Percentiles rank a stretch among this genome's conserved stretches.
phyloP scores from a whole-genome alignment of 2,888 invertebrate species.

The Clostera curtula region DNA sequence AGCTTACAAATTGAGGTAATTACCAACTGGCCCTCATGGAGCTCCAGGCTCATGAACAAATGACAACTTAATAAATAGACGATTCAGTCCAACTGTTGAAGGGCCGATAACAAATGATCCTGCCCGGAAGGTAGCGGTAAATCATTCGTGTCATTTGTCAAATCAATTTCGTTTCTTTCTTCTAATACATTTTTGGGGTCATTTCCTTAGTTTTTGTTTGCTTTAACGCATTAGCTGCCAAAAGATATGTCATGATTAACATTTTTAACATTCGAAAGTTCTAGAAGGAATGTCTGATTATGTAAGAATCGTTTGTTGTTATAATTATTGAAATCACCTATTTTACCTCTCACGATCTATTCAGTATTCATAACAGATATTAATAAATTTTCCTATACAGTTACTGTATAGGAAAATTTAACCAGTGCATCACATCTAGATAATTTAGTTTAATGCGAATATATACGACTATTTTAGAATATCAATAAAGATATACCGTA shows the following conservation, averaged over 20 bases:
- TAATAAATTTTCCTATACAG: too few relatives aligned
- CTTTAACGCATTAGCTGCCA: not conserved
- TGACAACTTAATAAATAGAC: not conserved
- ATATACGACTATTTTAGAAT: too few relatives aligned
- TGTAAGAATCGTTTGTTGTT: too few relatives aligned
- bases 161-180: slow-evolving; percentile 9
- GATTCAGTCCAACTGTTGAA: not conserved
- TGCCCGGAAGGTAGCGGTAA: slow-evolving; percentile 18
- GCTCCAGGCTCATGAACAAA: not conserved
- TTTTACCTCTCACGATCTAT: too few relatives aligned
- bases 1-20: not conserved
- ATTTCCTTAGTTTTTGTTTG: slow-evolving; percentile 1
- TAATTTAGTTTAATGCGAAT: too few relatives aligned
- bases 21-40: not conserved
- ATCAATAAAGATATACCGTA: too few relatives aligned
- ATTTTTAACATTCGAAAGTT: slow-evolving; percentile 1
- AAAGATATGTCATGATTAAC: slow-evolving; percentile 1
- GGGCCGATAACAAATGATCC: not conserved
- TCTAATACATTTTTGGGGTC: not conserved
- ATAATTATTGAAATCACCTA: too few relatives aligned
- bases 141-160: slow-evolving; percentile 21
- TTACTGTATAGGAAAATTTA: too few relatives aligned
- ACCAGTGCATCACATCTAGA: too few relatives aligned
- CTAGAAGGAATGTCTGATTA: too few relatives aligned
- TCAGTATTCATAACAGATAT: too few relatives aligned